Base-by-base conservation (phyloP, 2,113 vertebrate genomes). In the Natator depressus region DNA sequence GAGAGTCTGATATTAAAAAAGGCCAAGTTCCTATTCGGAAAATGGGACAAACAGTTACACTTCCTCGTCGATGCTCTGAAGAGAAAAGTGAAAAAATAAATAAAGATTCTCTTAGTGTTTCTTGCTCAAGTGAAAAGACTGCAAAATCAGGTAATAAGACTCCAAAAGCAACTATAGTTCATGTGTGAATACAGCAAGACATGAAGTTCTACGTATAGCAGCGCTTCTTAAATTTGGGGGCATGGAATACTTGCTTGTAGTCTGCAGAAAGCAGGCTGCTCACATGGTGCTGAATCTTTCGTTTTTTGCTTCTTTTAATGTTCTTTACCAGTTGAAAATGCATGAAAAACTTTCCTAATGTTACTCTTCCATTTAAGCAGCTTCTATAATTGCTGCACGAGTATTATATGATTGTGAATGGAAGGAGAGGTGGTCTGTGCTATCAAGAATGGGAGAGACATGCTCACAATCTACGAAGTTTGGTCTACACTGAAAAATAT, bases 71-170 rank as follows among this genome's bases (percentile, higher is more conserved):
- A 57, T 96, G 98, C 5, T 96, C 98, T 84, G 98, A 99, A 92
- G 98, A 99, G 59, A 98, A 98, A 97, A 97, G 91, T 93, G 98
- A 98, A 96, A 99, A 98, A 98, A 85, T 83, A 25, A 93, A 53
- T 82, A 99, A 98, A 95, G 98, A 99, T n/a, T 93, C 96, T 47
- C 81, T 95, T 92, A 89, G 42, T 72, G 46, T 80, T 87, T 89
- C 65, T 82, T 97, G 94, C 50, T 93, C 95, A 75, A 93, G 95
- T 89, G 98, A 98, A 94, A 98, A 95, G 84, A 54, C 96, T 51
- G 85, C 93, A n/a, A 98, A 98, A 96, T 85, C 97, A 98, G 98
- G 98, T 98, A 98, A 24, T 50, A 55, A 88, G 22, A 25, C 10
- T 91, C 2, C 1, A 19, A 0, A 78, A 78, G 11, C 75, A 78